A percentile compares a stretch with the other conserved stretches of the same genome.
These are phyloP conservation scores for Argopecten irradians DNA, from an alignment of 1,140 invertebrate species.

Conservation along the genomic window DNA sequence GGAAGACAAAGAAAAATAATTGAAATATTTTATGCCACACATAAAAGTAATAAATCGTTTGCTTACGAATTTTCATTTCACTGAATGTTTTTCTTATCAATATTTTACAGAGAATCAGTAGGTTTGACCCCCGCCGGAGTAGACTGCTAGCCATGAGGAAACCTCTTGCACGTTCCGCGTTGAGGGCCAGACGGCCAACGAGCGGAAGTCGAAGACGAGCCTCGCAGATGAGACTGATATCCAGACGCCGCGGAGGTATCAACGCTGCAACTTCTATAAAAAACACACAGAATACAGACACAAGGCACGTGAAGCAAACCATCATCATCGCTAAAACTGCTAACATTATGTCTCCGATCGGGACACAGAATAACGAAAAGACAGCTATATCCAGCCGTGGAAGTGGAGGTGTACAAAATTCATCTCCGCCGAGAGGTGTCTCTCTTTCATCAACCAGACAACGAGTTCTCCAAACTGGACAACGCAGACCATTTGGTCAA, in stretches of 20 bases:
- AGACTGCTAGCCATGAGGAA: neutral
- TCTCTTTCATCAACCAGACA: neutral
- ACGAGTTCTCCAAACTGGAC: neutral
- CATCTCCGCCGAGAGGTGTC: neutral
- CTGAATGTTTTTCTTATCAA: too few relatives aligned
- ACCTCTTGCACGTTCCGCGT: neutral
- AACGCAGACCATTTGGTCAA: neutral
- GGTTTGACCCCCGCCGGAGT: neutral
- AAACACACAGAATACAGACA: neutral
- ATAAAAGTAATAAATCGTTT: too few relatives aligned
- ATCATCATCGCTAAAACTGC: neutral
- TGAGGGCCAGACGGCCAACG: neutral
- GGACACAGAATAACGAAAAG: neutral
- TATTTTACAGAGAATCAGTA: neutral
- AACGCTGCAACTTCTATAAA: neutral
- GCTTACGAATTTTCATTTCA: too few relatives aligned
- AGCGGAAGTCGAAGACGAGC: neutral
- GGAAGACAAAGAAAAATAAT: too few relatives aligned
- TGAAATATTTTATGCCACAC: too few relatives aligned
- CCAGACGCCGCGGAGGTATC: neutral
- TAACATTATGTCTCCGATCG: neutral
- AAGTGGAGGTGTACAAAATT: neutral
- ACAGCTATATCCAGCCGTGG: neutral
- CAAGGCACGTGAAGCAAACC: neutral
- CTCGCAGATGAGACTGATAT: neutral